Conservation (phyloP, 2,113 vertebrate genomes). For the Scortum barcoo region DNA sequence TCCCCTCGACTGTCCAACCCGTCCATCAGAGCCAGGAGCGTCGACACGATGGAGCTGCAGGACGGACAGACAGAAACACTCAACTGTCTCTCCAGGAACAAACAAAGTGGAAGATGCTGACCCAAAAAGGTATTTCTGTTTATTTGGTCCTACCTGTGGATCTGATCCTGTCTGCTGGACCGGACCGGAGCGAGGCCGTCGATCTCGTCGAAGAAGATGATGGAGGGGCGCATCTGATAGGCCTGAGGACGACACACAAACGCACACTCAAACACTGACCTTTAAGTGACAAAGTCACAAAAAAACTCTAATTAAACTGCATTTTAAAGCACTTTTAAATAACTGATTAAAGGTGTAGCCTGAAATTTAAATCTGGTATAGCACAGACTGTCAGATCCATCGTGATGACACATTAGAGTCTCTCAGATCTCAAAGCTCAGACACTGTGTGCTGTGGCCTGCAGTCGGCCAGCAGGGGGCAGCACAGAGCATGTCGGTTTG, state of each 20-base stretch:
- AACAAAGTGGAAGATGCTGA: not conserved
- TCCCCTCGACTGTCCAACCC: slow-evolving; percentile 92
- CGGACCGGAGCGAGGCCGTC: slow-evolving; percentile 93
- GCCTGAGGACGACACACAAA: slow-evolving; percentile 80
- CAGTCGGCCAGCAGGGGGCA: not conserved
- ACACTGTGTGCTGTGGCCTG: not conserved
- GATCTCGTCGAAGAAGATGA: slow-evolving; percentile 97
- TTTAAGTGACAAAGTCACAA: not conserved
- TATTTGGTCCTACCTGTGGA: slow-evolving; percentile 87
- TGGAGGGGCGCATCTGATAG: slow-evolving; percentile 91
- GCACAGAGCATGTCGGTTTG: not conserved
- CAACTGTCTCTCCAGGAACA: not conserved
- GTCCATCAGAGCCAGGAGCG: slow-evolving; percentile 93
- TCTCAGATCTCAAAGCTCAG: no score
- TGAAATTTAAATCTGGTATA: no score
- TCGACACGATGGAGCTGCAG: slow-evolving; percentile 92
- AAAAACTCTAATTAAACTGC: not conserved
- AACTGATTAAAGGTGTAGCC: no score
- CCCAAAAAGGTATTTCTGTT: not conserved
- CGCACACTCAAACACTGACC: not conserved
- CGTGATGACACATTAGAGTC: no score
- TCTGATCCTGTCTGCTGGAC: slow-evolving; percentile 94
- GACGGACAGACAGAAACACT: not conserved
- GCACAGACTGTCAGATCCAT: no score
- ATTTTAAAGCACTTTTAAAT: no score